Base-by-base conservation (phyloP, 2,888 invertebrate species). In the Limnephilus lunatus region DNA sequence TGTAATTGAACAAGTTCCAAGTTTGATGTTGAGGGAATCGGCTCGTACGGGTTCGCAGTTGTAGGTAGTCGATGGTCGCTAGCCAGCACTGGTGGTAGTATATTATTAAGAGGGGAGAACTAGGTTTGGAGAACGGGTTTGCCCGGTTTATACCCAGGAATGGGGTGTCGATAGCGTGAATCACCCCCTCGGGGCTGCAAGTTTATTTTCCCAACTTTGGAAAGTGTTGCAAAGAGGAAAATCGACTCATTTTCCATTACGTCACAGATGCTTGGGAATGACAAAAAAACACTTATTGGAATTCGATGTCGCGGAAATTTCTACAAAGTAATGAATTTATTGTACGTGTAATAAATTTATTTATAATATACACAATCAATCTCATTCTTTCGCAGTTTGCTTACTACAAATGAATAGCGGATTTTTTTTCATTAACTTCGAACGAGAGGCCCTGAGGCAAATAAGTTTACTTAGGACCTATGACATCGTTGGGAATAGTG, bases 91-190 rank as follows among this genome's bases (percentile, higher is more conserved):
- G 19, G 53, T 68, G 19, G 53, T 7, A 68, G 68, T 68, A 68
- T 68, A 68, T 68, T 68, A 68, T 7, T n/a, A 5, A 0, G 68
- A 68, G 68, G 68, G 68, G 35, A 44, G 44, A 44, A 44, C 44
- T 44, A 85, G 39, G 85, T 35, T 39, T 35, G 80, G 32, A 80
- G 68, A 89, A 25, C 80, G 19, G 68, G 87, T 87, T 53, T 30
- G 7, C 68, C 44, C 48, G 88, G 35, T 48, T 35, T 86, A 31
- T 15, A 53, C 35, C 9, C 44, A 39, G 85, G 44, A 44, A 44
- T 39, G n/a, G 39, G 44, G 86, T 89, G 80, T 89, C 88, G 80
- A 80, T 89, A n/a, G 35, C 32, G 88, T 19, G 80, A 80, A 89
- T 80, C 68, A 89, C 81, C 80, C 88, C 35, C 88, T 35, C 1